Percentiles rank a stretch among this genome's conserved stretches.
Conservation (phyloP, 2,797 vertebrate species). For the Onychomys leucogaster region DNA sequence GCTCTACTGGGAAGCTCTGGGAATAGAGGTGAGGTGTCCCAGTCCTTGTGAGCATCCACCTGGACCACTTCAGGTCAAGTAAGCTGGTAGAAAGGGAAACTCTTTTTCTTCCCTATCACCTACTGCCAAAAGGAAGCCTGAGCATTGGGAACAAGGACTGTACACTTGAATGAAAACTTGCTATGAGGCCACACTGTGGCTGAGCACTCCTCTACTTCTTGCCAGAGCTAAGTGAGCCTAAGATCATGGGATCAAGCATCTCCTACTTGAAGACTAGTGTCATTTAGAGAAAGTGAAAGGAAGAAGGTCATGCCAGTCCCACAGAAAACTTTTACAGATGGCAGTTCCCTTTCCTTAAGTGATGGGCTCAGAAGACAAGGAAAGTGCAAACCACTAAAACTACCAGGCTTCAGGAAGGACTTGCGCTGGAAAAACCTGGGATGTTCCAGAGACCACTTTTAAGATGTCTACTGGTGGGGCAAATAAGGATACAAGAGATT, state of each 20-base stretch:
- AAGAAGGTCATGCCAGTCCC: not conserved
- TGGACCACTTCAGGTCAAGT: not conserved
- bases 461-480: not conserved
- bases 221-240: not conserved
- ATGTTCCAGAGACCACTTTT: not conserved
- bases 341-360: not conserved
- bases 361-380: slow-evolving; percentile 18
- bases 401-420: not conserved
- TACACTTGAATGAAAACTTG: not conserved
- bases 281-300: not conserved
- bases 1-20: not conserved
- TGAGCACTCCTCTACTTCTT: not conserved
- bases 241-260: not conserved
- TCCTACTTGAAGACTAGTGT: not conserved
- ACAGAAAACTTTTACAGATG: not conserved
- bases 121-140: not conserved
- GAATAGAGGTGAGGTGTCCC: not conserved
- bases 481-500: not conserved
- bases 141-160: not conserved
- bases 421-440: not conserved
- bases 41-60: not conserved
- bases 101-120: not conserved
- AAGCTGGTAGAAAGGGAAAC: not conserved
- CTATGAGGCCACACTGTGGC: not conserved
- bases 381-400: slow-evolving; percentile 21